These are phyloP conservation scores for Lathamus discolor DNA, from an alignment of 2,113 vertebrate genomes.

Conservation along the genomic window DNA sequence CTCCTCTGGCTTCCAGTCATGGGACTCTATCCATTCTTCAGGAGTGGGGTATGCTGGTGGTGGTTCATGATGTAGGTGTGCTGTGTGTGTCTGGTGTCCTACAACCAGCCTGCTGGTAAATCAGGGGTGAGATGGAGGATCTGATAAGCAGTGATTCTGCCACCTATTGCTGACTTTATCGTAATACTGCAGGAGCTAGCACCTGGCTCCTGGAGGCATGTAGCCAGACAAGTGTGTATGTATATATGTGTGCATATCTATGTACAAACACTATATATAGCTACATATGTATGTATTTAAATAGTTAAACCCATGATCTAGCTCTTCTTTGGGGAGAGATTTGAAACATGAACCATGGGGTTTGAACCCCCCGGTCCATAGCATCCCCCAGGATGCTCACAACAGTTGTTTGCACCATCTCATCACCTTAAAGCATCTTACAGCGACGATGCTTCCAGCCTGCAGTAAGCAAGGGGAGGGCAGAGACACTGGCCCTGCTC, in stretches of 20 bases:
- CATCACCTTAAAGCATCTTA: neutral
- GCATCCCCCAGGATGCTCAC: neutral
- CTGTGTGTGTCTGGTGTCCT: neutral
- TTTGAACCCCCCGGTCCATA: neutral
- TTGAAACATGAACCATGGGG: neutral
- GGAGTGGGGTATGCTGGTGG: neutral
- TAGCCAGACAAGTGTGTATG: neutral
- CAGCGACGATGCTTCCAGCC: accelerated
- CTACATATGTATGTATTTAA: neutral
- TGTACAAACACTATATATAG: neutral
- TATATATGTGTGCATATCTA: neutral
- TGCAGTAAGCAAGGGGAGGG: neutral
- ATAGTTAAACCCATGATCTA: no score
- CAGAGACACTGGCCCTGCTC: accelerated
- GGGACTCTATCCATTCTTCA: neutral
- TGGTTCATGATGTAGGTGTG: accelerated
- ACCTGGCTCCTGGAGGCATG: neutral
- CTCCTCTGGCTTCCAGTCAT: accelerated
- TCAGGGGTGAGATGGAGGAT: neutral
- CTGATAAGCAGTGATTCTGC: neutral
- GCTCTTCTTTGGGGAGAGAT: neutral
- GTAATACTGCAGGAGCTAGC: neutral
- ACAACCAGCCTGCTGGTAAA: neutral
- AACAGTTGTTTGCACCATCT: neutral
- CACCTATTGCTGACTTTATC: neutral